Evolutionary conservation across 2,797 vertebrate genomes (phyloP).

Genomic region (Mormyrus proboscirostris): DNA sequence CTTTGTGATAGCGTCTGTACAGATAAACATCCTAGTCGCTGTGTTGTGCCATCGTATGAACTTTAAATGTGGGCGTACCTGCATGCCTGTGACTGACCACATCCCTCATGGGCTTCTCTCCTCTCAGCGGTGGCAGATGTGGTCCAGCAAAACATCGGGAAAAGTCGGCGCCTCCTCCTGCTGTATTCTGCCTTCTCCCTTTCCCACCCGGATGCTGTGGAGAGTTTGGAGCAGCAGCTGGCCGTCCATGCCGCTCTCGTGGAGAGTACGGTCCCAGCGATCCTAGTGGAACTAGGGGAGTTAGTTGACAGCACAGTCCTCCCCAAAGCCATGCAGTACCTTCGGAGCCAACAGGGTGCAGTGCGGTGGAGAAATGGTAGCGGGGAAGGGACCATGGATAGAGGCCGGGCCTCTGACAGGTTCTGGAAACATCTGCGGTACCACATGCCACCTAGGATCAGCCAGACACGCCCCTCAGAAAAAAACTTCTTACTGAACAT

Average conservation of each 20-base stretch:
- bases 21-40: neutral
- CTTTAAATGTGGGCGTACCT: neutral
- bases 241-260: conserved; percentile 76
- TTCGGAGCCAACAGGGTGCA: conserved; percentile 72
- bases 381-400: conserved; percentile 34
- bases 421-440: conserved; percentile 86
- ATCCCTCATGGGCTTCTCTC: neutral
- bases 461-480: neutral
- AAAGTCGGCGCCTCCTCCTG: conserved; percentile 79
- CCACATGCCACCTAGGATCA: conserved; percentile 63
- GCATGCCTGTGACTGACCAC: neutral
- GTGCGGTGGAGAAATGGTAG: conserved; percentile 61
- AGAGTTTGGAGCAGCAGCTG: conserved; percentile 69
- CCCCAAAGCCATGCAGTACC: conserved; percentile 76
- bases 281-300: conserved; percentile 78
- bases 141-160: conserved; percentile 69
- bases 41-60: neutral
- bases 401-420: conserved; percentile 18
- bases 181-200: conserved; percentile 62
- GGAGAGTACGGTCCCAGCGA: conserved; percentile 62
- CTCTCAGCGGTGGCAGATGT: conserved; percentile 67
- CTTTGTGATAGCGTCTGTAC: neutral
- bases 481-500: neutral
- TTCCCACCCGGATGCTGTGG: conserved; percentile 30
- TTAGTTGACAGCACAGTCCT: conserved; percentile 68